These are phyloP conservation scores for Alviniconcha marisindica DNA, from an alignment of 1,140 invertebrate genomes.

Conservation along the genomic window DNA sequence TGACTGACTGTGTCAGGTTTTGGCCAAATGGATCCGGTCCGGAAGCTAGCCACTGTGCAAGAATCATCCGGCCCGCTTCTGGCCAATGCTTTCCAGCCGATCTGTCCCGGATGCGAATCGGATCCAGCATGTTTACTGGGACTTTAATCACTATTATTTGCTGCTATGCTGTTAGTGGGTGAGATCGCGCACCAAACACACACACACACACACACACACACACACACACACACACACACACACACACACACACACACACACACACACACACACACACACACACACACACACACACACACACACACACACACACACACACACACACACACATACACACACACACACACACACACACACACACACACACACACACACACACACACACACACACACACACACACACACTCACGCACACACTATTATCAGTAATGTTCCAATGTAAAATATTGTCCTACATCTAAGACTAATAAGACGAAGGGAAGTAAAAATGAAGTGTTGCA, in stretches of 20 bases:
- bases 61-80: no score
- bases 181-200: no score
- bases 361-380: not conserved
- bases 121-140: no score
- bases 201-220: not conserved
- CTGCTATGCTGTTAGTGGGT: no score
- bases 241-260: not conserved
- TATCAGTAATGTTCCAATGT: no score
- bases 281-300: not conserved
- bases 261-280: not conserved
- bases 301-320: conserved; percentile 4
- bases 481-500: not conserved
- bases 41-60: no score
- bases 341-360: not conserved
- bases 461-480: not conserved
- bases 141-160: no score
- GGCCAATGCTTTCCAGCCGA: no score
- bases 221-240: not conserved
- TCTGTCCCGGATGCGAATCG: no score
- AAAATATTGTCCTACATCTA: no score
- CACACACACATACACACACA: not conserved
- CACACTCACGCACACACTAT: conserved; percentile 8
- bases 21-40: no score
- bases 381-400: conserved; percentile 26
- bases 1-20: no score